Evolutionary conservation across 2,888 invertebrate species (phyloP), one percentile per base, ranked within the genome.

Genomic region (Caenorhabditis angaria): DNA sequence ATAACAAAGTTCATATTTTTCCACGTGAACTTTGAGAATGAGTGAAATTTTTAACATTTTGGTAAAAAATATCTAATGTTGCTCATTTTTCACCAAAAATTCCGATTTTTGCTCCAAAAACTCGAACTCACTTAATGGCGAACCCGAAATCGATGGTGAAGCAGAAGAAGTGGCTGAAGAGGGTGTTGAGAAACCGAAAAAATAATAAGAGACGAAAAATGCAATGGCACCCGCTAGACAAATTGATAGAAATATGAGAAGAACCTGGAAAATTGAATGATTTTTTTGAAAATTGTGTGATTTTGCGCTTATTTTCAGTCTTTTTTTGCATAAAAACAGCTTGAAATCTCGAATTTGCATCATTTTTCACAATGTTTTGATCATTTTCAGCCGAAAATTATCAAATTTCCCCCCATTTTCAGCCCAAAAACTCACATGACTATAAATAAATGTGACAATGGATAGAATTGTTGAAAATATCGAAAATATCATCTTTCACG

Each of bases 161-260:
- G 35, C 24, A 47, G 28, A 47, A 0, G 68, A 65, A 24, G n/a
- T n/a, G 12, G 51, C 25, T 0, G 62, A 53, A 4, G 73, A 62
- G 3, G 62, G 35, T 18, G 61, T 60, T 22, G 60, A 56, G 32
- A 61, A 79, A 1, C 63, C 79, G 61, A 72, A 79, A n/a, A 79
- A 59, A 65, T 79, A 79, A 68, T 79, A 79, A 24, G 79, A 79
- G 28, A 79, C 67, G 25, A 77, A 70, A 53, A 79, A 79, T n/a
- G 79, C 76, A 51, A 62, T 58, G 28, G 71, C 69, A 25, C 65
- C 79, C 12, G 73, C 55, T 55, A 74, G 59, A 56, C 69, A 41
- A 12, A 79, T 14, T 14, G 75, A 48, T 57, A 70, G 64, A 57
- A 79, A 41, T 50, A 78, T 76, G 22, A 68, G 35, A 29, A 76